phyloP scores from a whole-genome alignment of 2,113 vertebrate species.

The Bos javanicus region DNA sequence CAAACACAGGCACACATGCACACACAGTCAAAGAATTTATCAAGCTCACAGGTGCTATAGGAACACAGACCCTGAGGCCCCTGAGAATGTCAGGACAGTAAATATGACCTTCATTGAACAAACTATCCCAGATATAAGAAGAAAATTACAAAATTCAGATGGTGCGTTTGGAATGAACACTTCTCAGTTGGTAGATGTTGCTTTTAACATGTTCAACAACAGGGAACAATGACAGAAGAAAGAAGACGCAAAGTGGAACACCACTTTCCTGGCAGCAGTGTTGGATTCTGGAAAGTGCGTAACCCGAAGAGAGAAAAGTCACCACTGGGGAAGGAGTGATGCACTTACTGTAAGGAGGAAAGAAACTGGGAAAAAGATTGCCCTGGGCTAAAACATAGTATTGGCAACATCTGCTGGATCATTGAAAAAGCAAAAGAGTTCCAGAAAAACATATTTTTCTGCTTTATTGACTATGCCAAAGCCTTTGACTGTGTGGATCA shows the following conservation, averaged over 20 bases:
- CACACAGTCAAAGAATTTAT: neutral
- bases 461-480: too few relatives aligned
- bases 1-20: neutral
- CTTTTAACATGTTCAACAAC: neutral
- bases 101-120: neutral
- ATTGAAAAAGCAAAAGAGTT: too few relatives aligned
- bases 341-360: neutral
- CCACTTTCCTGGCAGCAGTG: too few relatives aligned
- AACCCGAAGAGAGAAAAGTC: neutral
- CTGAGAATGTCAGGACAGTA: neutral
- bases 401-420: too few relatives aligned
- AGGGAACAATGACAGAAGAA: neutral
- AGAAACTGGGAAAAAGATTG: neutral
- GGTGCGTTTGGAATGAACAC: neutral
- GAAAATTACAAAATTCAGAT: neutral
- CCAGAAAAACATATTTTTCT: too few relatives aligned
- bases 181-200: neutral
- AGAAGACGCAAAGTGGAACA: neutral
- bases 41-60: neutral
- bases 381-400: too few relatives aligned
- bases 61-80: neutral
- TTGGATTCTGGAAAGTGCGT: neutral
- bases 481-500: too few relatives aligned
- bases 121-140: neutral
- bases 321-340: neutral